Evolutionary conservation across 2,888 invertebrate species (phyloP).

Genomic region (Drosophila pseudotalamancana): DNA sequence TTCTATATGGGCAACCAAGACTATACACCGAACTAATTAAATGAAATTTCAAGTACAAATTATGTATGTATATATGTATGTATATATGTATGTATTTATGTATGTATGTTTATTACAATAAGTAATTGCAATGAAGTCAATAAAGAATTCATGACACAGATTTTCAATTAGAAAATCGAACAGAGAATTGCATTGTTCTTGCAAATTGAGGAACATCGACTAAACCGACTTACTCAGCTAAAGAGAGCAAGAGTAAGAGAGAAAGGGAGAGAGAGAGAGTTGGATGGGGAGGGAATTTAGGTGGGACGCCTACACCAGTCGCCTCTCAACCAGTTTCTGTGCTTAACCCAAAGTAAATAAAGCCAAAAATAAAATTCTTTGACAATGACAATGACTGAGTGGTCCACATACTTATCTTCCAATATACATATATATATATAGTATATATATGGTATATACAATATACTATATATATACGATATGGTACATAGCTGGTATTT

Average conservation of each 20-base stretch:
- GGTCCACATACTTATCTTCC: slow-evolving; percentile 46
- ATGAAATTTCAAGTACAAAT: too few relatives aligned
- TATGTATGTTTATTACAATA: too few relatives aligned
- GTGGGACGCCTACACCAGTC: slow-evolving; percentile 38
- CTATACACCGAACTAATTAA: too few relatives aligned
- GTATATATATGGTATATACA: slow-evolving; percentile 5
- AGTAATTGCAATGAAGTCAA: slow-evolving; percentile 5
- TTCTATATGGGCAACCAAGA: too few relatives aligned
- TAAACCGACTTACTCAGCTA: slow-evolving; percentile 49
- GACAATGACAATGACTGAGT: slow-evolving; percentile 73
- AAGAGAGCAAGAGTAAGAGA: neutral
- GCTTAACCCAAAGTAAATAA: slow-evolving; percentile 52
- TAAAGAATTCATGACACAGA: slow-evolving; percentile 51
- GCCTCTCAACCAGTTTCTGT: slow-evolving; percentile 35
- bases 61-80: neutral
- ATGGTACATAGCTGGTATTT: slow-evolving; percentile 17
- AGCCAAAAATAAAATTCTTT: slow-evolving; percentile 68
- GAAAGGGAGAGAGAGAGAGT: neutral
- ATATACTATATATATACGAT: neutral
- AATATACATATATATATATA: slow-evolving; percentile 8
- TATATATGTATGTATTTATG: slow-evolving; percentile 1
- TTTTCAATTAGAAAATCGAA: slow-evolving; percentile 54
- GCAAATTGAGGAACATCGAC: too few relatives aligned
- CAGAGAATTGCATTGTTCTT: slow-evolving; percentile 58
- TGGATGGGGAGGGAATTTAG: neutral